Base-by-base conservation (phyloP, 2,888 invertebrate species). In the Allolobophora icterica region DNA sequence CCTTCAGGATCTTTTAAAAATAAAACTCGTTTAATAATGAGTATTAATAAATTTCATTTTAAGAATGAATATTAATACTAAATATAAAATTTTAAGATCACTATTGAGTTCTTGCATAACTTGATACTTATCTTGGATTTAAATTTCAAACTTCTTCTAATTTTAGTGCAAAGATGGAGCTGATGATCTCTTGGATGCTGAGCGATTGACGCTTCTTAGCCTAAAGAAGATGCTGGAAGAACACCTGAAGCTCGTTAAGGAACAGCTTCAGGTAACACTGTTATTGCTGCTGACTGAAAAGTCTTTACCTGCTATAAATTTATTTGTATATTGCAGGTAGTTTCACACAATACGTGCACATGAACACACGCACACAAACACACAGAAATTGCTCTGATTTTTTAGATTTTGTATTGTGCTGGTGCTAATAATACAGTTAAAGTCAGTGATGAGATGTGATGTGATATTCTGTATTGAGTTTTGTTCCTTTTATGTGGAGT, bases 151-250 rank as follows among this genome's bases (percentile, higher is more conserved):
- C 8, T 17, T 71, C 11, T 71, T 30, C 30, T 71, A n/a, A 71
- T 42, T 42, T 52, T 93, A 95, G 95, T 94, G 94, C 17, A 93
- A 94, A 71, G 95, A 95, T 93, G 95, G 95, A 35, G 95, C 95
- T 35, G 95, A 95, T 93, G 95, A 95, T 92, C 92, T 95, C 87
- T 93, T 95, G 89, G 93, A 93, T 92, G 95, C 95, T 42, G 95
- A 95, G 92, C 93, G 93, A 91, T 93, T 94, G 91, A 94, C 95
- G 92, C 93, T 95, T 38, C 89, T 94, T 71, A 95, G 95, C 93
- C 93, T 95, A 92, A 95, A 95, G 92, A 94, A 93, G 91, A 94
- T 94, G 58, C 92, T 95, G 58, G 95, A 95, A 92, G 93, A 94
- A 40, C 95, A 95, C 91, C 94, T 95, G 8, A 94, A 93, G 90